phyloP scores from a whole-genome alignment of 37 sponge, comb jelly and placozoan genomes.

The Agelas oroides region DNA sequence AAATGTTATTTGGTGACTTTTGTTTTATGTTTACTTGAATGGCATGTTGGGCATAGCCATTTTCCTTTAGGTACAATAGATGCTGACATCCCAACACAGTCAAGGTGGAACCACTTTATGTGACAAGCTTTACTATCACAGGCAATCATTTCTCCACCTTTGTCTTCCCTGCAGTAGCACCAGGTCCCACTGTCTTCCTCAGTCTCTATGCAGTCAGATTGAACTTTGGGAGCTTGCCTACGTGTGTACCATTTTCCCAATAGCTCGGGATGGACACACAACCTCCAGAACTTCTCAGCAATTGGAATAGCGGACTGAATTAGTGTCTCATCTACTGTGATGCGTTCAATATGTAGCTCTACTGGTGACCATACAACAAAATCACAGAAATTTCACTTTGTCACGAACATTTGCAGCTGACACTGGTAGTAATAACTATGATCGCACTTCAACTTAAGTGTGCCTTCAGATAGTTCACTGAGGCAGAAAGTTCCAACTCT shows the following conservation, averaged over 20 bases:
- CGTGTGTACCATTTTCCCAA: conserved; percentile 55
- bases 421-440: conserved; percentile 53
- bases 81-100: conserved; percentile 4
- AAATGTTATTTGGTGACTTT: too few species aligned
- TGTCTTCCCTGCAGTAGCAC: conserved; percentile 44
- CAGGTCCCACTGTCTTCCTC: conserved; percentile 50
- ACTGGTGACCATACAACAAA: conserved; percentile 52
- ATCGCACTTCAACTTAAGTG: not conserved
- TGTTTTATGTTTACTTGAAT: too few species aligned
- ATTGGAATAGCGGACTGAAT: conserved; percentile 11
- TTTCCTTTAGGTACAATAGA: conserved; percentile 32
- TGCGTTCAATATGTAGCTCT: conserved; percentile 48
- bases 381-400: conserved; percentile 24
- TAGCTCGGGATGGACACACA: conserved; percentile 53
- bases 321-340: conserved; percentile 14
- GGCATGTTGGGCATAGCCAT: conserved; percentile 51
- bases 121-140: conserved; percentile 52
- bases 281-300: conserved; percentile 7
- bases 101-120: conserved; percentile 49
- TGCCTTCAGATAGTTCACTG: not conserved
- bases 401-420: conserved; percentile 46
- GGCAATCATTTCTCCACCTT: conserved; percentile 53
- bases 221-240: not conserved
- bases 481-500: conserved; percentile 31
- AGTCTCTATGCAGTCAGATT: not conserved